Conservation (phyloP, 2,797 vertebrate species). For the Tragelaphus oryx region DNA sequence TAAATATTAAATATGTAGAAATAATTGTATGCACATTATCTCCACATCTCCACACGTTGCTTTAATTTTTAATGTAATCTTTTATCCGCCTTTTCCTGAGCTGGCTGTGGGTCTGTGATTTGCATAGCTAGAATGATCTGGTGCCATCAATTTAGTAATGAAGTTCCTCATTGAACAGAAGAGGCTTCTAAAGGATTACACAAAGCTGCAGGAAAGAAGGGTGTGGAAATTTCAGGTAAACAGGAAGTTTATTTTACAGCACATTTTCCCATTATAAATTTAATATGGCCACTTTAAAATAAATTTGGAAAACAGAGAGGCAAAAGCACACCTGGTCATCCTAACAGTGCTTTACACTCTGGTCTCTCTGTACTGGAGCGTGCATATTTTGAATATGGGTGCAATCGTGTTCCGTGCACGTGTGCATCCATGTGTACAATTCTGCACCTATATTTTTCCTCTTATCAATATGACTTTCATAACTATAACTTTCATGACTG, state of each 20-base stretch:
- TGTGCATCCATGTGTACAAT: neutral
- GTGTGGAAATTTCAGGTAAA: conserved; percentile 38
- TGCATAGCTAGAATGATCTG: conserved; percentile 54
- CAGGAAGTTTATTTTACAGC: conserved; percentile 36
- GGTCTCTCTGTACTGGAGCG: neutral
- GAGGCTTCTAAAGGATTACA: conserved; percentile 59
- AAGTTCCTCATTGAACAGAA: conserved; percentile 63
- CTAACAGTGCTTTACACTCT: neutral
- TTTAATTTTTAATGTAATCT: conserved; percentile 68
- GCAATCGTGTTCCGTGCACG: neutral
- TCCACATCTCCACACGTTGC: conserved; percentile 32
- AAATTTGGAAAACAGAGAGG: neutral
- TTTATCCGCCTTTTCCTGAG: conserved; percentile 34
- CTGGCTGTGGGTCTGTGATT: conserved; percentile 62
- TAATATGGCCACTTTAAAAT: conserved; percentile 23
- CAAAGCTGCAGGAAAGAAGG: conserved; percentile 1
- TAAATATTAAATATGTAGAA: conserved; percentile 66
- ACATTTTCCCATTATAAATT: conserved; percentile 33
- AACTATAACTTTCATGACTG: neutral
- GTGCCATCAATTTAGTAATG: conserved; percentile 62
- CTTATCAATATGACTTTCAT: neutral
- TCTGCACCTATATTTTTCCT: neutral
- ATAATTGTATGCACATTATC: conserved; percentile 65
- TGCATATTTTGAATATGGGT: neutral
- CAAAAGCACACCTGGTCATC: neutral